Percentiles rank a stretch among this genome's conserved stretches.
phyloP scores from a whole-genome alignment of 2,888 invertebrate species.

The Perithous albicinctus region DNA sequence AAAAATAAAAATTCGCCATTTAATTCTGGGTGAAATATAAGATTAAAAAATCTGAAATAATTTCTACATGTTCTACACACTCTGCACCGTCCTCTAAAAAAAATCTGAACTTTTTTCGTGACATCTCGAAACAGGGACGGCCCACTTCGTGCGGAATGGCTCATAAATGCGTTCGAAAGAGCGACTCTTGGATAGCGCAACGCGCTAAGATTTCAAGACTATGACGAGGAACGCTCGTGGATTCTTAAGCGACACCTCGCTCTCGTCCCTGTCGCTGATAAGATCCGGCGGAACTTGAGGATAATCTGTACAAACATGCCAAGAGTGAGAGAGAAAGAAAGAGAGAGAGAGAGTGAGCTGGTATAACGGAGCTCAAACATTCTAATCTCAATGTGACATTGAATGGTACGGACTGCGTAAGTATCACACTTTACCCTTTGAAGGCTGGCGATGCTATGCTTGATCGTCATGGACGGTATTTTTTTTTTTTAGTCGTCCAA shows the following conservation, averaged over 20 bases:
- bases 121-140: no score
- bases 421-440: slow-evolving; percentile 47
- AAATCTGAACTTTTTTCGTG: no score
- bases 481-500: not conserved
- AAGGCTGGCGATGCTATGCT: slow-evolving; percentile 7
- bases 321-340: slow-evolving; percentile 44
- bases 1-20: no score
- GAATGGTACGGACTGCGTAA: slow-evolving; percentile 64
- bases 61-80: no score
- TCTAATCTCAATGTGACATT: slow-evolving; percentile 75
- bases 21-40: no score
- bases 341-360: slow-evolving; percentile 39
- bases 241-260: not conserved
- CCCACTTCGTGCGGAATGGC: no score
- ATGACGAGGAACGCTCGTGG: slow-evolving; percentile 43
- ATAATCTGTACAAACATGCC: slow-evolving; percentile 69
- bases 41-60: no score
- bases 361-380: slow-evolving; percentile 70
- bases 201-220: not conserved
- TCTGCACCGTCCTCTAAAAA: no score
- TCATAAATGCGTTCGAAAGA: not conserved
- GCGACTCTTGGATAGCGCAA: not conserved
- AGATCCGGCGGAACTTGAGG: slow-evolving; percentile 70
- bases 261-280: slow-evolving; percentile 49
- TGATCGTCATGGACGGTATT: not conserved